Evolutionary conservation across 2,797 vertebrate species (phyloP).

Genomic region (Cyclura pinguis): DNA sequence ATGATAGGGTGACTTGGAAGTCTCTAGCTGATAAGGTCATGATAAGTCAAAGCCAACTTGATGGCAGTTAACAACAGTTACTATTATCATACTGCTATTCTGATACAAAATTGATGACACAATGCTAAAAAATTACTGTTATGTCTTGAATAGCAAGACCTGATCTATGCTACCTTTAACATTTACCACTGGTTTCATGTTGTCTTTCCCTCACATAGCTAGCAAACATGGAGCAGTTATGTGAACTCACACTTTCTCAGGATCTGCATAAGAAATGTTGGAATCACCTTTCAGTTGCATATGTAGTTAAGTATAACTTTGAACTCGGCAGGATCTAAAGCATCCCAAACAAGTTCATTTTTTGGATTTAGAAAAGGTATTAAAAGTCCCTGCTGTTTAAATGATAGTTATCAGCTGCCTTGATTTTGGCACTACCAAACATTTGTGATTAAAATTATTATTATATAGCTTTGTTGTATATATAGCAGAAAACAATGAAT

Average conservation of each 20-base stretch:
- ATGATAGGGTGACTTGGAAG: too few species aligned
- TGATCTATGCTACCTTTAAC: neutral
- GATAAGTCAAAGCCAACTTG: too few species aligned
- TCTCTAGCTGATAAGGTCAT: too few species aligned
- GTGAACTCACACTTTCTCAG: neutral
- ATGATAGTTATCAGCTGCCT: neutral
- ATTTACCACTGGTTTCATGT: neutral
- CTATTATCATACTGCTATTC: neutral
- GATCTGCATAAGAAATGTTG: neutral
- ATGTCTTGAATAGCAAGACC: neutral
- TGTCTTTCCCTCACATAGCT: too few species aligned
- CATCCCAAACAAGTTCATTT: neutral
- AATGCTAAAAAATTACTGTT: neutral
- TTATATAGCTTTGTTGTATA: neutral
- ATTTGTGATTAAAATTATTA: neutral
- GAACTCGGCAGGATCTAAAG: neutral
- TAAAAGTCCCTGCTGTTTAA: neutral
- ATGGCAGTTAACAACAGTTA: too few species aligned
- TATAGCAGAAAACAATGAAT: neutral
- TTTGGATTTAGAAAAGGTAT: neutral
- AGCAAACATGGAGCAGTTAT: neutral
- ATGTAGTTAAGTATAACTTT: neutral
- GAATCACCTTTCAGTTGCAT: neutral
- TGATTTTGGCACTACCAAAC: neutral
- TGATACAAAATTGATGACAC: neutral